Evolutionary conservation across 2,888 invertebrate genomes (phyloP).

Genomic region (Agrotis puta): DNA sequence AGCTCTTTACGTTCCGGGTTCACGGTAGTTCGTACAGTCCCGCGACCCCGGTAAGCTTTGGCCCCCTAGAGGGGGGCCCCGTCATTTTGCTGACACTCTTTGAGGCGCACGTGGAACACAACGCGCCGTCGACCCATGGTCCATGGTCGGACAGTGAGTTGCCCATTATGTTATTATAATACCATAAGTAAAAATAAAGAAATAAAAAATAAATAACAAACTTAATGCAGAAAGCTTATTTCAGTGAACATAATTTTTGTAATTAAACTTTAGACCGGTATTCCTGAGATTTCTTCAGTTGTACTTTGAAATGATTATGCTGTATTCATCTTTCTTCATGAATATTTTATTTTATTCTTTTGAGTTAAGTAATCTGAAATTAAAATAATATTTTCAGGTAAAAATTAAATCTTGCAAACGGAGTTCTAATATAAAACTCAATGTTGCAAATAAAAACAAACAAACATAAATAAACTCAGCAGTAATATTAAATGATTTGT

Average conservation of each 20-base stretch:
- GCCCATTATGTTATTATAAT: too few relatives aligned
- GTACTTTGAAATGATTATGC: not conserved
- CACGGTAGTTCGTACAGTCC: too few relatives aligned
- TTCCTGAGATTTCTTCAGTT: not conserved
- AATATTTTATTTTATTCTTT: constrained; percentile 2
- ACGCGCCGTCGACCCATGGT: too few relatives aligned
- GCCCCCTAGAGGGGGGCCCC: too few relatives aligned
- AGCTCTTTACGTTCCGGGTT: too few relatives aligned
- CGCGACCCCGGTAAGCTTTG: too few relatives aligned
- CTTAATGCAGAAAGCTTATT: not conserved
- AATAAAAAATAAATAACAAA: too few relatives aligned
- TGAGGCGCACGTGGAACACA: too few relatives aligned
- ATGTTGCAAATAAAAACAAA: not conserved
- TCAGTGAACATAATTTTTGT: constrained; percentile 13
- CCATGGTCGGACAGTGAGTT: too few relatives aligned
- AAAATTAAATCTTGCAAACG: not conserved
- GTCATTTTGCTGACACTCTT: too few relatives aligned
- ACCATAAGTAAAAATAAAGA: not conserved
- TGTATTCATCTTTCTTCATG: not conserved
- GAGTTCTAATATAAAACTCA: not conserved
- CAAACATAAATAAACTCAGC: too few relatives aligned
- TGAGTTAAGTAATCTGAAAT: not conserved
- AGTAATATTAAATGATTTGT: too few relatives aligned
- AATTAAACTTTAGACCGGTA: not conserved
- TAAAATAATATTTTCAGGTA: not conserved